Evolutionary conservation across 2,113 vertebrate genomes (phyloP), one percentile per base, ranked within the genome.

Genomic region (Dipodomys ordii): DNA sequence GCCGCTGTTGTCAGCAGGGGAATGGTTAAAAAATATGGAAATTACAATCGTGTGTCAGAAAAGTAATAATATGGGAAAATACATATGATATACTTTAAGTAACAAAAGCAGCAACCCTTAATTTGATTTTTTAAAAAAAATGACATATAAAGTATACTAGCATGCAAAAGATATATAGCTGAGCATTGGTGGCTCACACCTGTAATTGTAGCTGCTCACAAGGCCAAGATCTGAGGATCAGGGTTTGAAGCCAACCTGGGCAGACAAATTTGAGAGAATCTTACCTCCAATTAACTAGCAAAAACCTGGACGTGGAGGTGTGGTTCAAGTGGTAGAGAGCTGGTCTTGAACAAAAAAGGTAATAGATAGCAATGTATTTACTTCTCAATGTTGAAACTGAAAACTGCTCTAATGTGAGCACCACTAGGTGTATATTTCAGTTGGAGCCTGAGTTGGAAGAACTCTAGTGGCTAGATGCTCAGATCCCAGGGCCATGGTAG

Each of bases 61-160:
- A 86, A 86, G 23, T 10, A 39, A 62, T 57, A 19, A 35, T 65
- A 62, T 49, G 30, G n/a, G 28, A 57, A 81, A 96, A 90, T 76
- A 9, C 32, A 81, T 22, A 57, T 80, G 53, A 86, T 49, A 67
- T 32, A 65, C 49, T 46, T 92, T 83, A 92, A 74, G 49, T 28
- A 18, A 74, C 80, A 79, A 87, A 84, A 91, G n/a, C 30, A 84
- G n/a, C 69, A 77, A 62, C 1, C n/a, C 32, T n/a, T 15, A 91
- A 76, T 88, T 83, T 83, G 76, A 35, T 64, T 15, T 85, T 64
- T 15, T 85, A 39, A 53, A 83, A 79, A 91, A 32, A 32, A 76
- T 76, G 91, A 71, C 25, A 44, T 76, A 53, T 57, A 57, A 57
- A 57, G 53, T 30, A n/a, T 10, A 30, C 16, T 23, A 28, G 62